Evolutionary conservation across 2,888 invertebrate species (phyloP), one percentile per base, ranked within the genome.

Genomic region (Fragum whitleyi): DNA sequence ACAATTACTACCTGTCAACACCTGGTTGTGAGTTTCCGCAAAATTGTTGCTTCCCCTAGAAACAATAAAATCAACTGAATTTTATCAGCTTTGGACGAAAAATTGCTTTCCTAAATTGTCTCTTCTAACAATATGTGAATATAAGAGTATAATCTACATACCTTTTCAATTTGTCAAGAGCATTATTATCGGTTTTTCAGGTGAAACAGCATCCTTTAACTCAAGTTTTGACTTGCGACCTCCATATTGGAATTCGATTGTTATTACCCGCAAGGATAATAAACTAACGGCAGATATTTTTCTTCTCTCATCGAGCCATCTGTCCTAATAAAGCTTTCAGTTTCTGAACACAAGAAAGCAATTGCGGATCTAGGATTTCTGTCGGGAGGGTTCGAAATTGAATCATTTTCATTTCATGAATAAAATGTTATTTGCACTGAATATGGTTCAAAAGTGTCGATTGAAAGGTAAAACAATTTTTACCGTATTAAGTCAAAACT

Each of bases 181-280:
- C 65, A 65, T 42, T 14, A 32, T 42, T 19, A 21, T 19, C 1
- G 26, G 19, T 32, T 19, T 65, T 65, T 42, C 2, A 2, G 21
- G 14, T 16, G 14, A 65, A 42, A 65, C 42, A 21, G 36, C 11
- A 5, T 65, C 21, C 3, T 57, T 59, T 29, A 32, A 51, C 51
- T 77, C 77, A 59, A 61, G 79, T 65, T 65, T 65, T 65, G 65
- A 65, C 65, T 42, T 65, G 65, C 36, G 29, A 55, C 70, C 29
- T 70, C 70, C 70, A 70, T 70, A 55, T 70, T 70, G 70, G 70
- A 70, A 70, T 70, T 70, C 23, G 68, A 73, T 65, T 65, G 21
- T n/a, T n/a, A 42, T 32, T 65, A 16, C 5, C 21, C 21, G 29
- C n/a, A 28, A 65, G n/a, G 65, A 19, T 16, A 26, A 11, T 21